Evolutionary conservation across 2,888 invertebrate genomes (phyloP).

Genomic region (Polyommatus icarus): DNA sequence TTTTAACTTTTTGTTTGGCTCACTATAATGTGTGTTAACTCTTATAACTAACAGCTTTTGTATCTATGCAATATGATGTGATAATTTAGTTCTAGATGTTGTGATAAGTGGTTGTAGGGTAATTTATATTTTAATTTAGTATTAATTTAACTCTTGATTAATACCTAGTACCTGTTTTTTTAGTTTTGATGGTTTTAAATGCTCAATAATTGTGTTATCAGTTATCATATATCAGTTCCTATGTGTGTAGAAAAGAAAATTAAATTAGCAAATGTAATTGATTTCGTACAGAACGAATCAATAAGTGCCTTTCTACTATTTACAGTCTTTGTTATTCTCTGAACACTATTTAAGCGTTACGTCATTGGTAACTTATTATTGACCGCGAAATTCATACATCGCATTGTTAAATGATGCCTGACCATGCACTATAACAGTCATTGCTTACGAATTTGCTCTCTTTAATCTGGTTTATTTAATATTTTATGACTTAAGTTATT

Average conservation of each 20-base stretch:
- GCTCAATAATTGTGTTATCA: not conserved
- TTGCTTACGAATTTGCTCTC: not conserved
- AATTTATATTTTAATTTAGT: not conserved
- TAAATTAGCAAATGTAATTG: constrained; percentile 10
- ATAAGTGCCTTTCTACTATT: not conserved
- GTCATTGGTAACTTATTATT: not conserved
- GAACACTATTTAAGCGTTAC: not conserved
- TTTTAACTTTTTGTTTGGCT: not conserved
- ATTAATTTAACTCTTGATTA: not conserved
- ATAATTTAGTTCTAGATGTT: not conserved
- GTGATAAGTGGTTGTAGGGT: not conserved
- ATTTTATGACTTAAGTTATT: not conserved
- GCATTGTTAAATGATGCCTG: not conserved
- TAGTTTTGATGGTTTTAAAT: not conserved
- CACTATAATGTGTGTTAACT: constrained; percentile 1
- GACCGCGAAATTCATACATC: not conserved
- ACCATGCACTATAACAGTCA: not conserved
- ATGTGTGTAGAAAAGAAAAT: not conserved
- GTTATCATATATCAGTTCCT: not conserved
- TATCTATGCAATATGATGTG: not conserved
- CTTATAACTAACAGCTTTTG: not conserved
- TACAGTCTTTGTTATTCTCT: not conserved
- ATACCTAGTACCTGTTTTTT: not conserved
- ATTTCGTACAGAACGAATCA: not conserved
- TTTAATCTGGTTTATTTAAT: not conserved